Base-by-base conservation (phyloP, 2,888 invertebrate species). In the Drosophila siamana region DNA sequence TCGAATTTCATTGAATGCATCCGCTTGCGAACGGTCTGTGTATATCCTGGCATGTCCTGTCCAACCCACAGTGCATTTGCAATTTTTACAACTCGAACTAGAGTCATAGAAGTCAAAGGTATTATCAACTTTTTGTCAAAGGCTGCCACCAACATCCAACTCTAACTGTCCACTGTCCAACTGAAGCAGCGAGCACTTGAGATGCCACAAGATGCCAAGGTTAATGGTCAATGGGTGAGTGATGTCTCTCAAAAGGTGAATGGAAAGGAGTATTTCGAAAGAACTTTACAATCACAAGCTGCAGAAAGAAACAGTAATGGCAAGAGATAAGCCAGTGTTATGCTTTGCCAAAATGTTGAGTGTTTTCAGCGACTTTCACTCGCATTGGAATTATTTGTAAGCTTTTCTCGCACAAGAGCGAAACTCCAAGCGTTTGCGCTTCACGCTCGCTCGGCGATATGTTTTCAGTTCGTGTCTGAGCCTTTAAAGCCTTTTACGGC, bases 1-100 rank as follows among this genome's bases (percentile, higher is more conserved):
- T 71, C 41, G 41, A 72, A 55, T 72, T 62, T 46, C 73, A 55
- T 51, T 62, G 30, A 67, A 68, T 72, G 43, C 51, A 66, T 62
- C 43, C 61, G 43, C 43, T 60, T 57, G 13, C 48, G 47, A 47
- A 36, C 43, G 11, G 26, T 26, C 26, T 28, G 7, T 38, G 36
- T 13, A 28, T 9, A 40, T 52, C 40, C 40, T 28, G 40, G 6
- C 11, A 24, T 26, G 15, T 24, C 11, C 24, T 7, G 41, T 13
- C 33, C 15, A 13, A 11, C 11, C 36, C 47, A 9, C 22, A 24
- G 19, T 9, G 43, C 52, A 47, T 26, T 26, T 52, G 26, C 46
- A 22, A n/a, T 52, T 61, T 59, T 38, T 52, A 40, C 28, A 50
- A 43, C 40, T 55, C 11, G 30, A 54, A 48, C 30, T 40, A n/a